phyloP scores from a whole-genome alignment of 2,797 vertebrate genomes.

The Nothura maculosa region DNA sequence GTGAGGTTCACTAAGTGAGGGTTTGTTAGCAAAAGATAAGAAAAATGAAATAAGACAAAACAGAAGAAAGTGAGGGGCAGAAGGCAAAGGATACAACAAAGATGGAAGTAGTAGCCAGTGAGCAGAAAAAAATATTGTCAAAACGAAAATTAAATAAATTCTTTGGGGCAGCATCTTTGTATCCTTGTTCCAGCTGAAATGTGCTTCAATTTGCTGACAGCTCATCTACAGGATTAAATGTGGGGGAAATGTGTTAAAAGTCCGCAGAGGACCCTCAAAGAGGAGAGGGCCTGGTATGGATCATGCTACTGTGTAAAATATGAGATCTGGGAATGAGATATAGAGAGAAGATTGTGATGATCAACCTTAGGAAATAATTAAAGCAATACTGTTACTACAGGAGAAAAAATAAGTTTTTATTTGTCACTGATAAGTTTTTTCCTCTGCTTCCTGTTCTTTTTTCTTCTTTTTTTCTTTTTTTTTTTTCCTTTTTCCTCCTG shows the following conservation, averaged over 20 bases:
- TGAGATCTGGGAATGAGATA: neutral
- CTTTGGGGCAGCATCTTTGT: neutral
- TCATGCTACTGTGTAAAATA: neutral
- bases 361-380: neutral
- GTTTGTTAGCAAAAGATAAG: neutral
- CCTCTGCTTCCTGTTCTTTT: neutral
- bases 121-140: neutral
- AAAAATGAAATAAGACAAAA: neutral
- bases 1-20: neutral
- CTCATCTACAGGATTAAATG: neutral
- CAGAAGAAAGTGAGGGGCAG: neutral
- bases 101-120: neutral
- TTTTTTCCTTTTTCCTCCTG: neutral
- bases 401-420: neutral
- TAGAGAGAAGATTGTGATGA: neutral
- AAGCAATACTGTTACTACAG: fast-evolving
- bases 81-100: neutral
- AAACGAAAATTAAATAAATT: neutral
- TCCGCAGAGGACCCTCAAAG: neutral
- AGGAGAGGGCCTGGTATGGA: neutral
- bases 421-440: neutral
- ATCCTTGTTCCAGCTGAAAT: neutral
- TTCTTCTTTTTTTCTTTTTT: neutral
- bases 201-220: neutral
- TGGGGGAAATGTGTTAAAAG: neutral